Base-by-base conservation (phyloP, 2,113 vertebrate genomes). In the Puma concolor region DNA sequence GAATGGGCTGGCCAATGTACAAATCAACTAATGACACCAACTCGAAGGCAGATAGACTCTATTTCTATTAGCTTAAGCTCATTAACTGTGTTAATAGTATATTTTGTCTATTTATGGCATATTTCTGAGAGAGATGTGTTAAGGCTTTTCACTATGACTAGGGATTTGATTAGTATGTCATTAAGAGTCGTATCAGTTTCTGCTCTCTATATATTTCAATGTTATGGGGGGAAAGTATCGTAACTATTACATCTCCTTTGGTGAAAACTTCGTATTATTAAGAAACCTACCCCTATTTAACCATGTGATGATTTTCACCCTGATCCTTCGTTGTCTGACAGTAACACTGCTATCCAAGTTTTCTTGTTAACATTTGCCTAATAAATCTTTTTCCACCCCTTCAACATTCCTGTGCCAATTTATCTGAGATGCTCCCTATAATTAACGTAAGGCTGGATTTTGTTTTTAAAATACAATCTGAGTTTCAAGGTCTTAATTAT, bases 351-450 rank as follows among this genome's bases (percentile, higher is more conserved):
- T 95, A 64, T 76, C 7, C 23, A 93, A 79, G 13, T 66, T 94
- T 90, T 94, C 74, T 92, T 93, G 48, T 90, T 60, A 97, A 93
- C 44, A 93, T 66, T 76, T 93, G 41, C 66, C 27, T 85, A 50
- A 84, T 72, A 71, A 87, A 82, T 83, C 16, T 71, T 82, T 95
- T 93, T 29, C 38, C 25, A 96, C 79, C 6, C 21, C 15, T 84
- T 95, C 60, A 86, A 15, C 38, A 96, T 83, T 79, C 54, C 27
- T 91, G 1, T 64, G 31, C 52, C 69, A 92, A 94, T 87, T 83
- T 80, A 96, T 77, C 57, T 90, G 48, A 91, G 57, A 23, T 87
- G 3, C 41, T 88, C 41, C 23, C 96, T 85, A 91, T 52, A 85
- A 89, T 93, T 17, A 96, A 87, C n/a, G 66, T 41, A 66, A 85